phyloP scores from a whole-genome alignment of 2,797 vertebrate genomes.

The Lithobates pipiens region DNA sequence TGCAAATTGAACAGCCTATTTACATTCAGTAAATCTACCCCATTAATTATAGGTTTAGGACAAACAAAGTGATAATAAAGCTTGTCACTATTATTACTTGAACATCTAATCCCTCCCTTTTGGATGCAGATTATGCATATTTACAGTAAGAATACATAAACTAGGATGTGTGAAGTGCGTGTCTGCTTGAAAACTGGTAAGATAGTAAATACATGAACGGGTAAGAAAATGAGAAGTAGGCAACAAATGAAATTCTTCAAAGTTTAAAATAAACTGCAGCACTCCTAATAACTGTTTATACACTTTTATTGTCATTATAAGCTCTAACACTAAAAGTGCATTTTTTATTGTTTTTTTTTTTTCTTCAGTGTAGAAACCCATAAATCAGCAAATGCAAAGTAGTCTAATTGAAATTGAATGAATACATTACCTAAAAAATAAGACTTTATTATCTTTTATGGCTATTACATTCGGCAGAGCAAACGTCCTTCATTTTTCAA shows the following conservation, averaged over 20 bases:
- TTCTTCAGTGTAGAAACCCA: constrained; percentile 25
- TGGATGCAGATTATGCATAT: too few species aligned
- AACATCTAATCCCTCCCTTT: too few species aligned
- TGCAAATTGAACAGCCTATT: too few species aligned
- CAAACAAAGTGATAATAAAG: too few species aligned
- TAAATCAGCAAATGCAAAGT: constrained; percentile 40
- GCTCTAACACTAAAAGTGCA: constrained; percentile 27
- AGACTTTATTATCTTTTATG: constrained; percentile 43
- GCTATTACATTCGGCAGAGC: constrained; percentile 35
- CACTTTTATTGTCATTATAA: constrained; percentile 40
- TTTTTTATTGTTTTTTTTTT: constrained; percentile 27
- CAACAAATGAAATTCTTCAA: background rate
- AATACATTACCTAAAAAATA: constrained; percentile 40
- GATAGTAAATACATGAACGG: too few species aligned
- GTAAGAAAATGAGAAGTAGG: too few species aligned
- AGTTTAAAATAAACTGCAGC: background rate
- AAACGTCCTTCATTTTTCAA: constrained; percentile 56
- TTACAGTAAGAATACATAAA: too few species aligned
- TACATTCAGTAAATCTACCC: too few species aligned
- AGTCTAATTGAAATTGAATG: constrained; percentile 52
- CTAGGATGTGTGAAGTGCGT: too few species aligned
- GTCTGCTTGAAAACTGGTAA: too few species aligned
- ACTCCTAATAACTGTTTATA: constrained; percentile 21
- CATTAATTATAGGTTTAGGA: too few species aligned
- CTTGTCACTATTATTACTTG: too few species aligned